Evolutionary conservation across 2,888 invertebrate genomes (phyloP).

Genomic region (Pterostichus madidus): DNA sequence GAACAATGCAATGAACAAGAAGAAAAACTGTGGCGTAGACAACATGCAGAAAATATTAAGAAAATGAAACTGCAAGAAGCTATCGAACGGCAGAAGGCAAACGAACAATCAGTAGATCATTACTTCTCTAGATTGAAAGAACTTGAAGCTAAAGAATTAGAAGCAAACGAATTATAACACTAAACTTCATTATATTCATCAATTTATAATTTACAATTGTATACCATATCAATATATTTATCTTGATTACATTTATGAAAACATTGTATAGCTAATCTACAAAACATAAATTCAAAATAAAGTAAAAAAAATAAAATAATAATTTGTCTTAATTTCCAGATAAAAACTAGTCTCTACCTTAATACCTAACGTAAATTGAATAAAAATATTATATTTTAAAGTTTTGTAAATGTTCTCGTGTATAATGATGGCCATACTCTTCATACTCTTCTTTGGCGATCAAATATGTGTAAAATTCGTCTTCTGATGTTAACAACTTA

Average conservation of each 20-base stretch:
- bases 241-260: too few relatives aligned
- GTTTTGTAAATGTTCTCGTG: constrained; percentile 75
- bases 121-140: constrained; percentile 37
- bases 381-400: constrained; percentile 31
- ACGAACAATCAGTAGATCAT: constrained; percentile 5
- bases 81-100: constrained; percentile 13
- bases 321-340: too few relatives aligned
- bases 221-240: too few relatives aligned
- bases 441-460: constrained; percentile 93
- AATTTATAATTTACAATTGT: too few relatives aligned
- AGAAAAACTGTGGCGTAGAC: constrained; percentile 28
- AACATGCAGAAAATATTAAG: constrained; percentile 19
- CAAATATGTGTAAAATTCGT: constrained; percentile 85
- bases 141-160: constrained; percentile 32
- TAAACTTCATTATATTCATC: not conserved
- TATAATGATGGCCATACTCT: constrained; percentile 86
- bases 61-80: constrained; percentile 51
- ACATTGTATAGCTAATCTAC: too few relatives aligned
- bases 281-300: too few relatives aligned
- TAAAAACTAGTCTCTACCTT: too few relatives aligned
- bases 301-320: too few relatives aligned
- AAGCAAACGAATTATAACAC: constrained; percentile 24
- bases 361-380: not conserved
- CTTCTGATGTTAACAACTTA: constrained; percentile 85
- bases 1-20: constrained; percentile 34